These are phyloP conservation scores for Neocloeon triangulifer DNA, from an alignment of 1,140 invertebrate species.

Conservation along the genomic window DNA sequence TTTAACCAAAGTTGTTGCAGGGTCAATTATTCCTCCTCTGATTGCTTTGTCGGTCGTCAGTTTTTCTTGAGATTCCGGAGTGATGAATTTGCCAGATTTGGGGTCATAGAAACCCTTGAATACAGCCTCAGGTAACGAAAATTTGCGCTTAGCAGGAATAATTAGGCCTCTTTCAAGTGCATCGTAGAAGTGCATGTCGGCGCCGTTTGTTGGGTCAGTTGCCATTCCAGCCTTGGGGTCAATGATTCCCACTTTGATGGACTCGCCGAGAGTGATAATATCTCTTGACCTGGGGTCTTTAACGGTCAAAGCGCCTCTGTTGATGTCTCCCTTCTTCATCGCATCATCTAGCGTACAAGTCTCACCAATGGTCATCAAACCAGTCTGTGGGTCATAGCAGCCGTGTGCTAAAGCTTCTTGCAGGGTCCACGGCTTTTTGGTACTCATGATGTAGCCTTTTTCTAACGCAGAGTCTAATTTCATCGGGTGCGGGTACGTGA, in stretches of 20 bases:
- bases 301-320: slow-evolving; percentile 54
- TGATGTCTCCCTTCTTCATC: slow-evolving; percentile 47
- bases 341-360: slow-evolving; percentile 56
- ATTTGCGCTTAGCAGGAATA: slow-evolving; percentile 52
- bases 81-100: slow-evolving; percentile 42
- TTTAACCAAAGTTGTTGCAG: slow-evolving; percentile 47
- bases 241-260: slow-evolving; percentile 57
- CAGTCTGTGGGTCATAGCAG: slow-evolving; percentile 52
- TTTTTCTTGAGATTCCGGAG: slow-evolving; percentile 44
- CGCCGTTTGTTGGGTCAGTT: slow-evolving; percentile 47
- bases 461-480: slow-evolving; percentile 51
- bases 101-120: slow-evolving; percentile 61
- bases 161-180: slow-evolving; percentile 61
- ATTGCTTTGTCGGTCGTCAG: slow-evolving; percentile 52
- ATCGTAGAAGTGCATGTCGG: slow-evolving; percentile 49
- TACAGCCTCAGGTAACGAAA: slow-evolving; percentile 64
- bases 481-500: slow-evolving; percentile 45
- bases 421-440: slow-evolving; percentile 52
- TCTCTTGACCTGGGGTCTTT: slow-evolving; percentile 54
- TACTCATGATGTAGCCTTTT: slow-evolving; percentile 52
- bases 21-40: slow-evolving; percentile 54
- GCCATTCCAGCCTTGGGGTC: slow-evolving; percentile 56
- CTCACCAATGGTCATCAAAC: slow-evolving; percentile 35
- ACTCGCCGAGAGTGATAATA: slow-evolving; percentile 55
- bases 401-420: slow-evolving; percentile 68